A percentile compares a stretch with the other conserved stretches of the same genome.
Evolutionary conservation across 2,113 vertebrate species (phyloP).

Genomic region (Notothenia coriiceps): DNA sequence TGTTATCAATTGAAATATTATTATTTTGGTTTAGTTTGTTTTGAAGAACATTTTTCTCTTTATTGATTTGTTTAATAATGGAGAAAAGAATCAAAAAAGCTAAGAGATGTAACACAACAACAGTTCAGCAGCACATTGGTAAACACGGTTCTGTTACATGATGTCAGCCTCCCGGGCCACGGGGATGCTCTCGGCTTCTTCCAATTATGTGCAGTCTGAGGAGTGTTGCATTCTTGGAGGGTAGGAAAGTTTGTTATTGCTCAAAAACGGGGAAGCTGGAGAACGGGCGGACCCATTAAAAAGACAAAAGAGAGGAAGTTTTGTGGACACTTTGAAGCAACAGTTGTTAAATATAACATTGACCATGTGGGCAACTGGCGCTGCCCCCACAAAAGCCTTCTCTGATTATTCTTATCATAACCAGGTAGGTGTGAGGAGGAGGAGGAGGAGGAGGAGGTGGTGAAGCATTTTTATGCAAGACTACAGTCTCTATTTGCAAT

Average conservation of each 20-base stretch:
- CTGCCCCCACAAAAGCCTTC: slow-evolving; percentile 52
- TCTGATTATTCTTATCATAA: slow-evolving; percentile 78
- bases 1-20: too few species aligned
- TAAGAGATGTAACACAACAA: slow-evolving; percentile 14
- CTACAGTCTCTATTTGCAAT: slow-evolving; percentile 48
- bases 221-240: slow-evolving; percentile 59
- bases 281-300: slow-evolving; percentile 70
- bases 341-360: slow-evolving; percentile 79
- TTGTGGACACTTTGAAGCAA: slow-evolving; percentile 64
- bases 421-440: slow-evolving; percentile 64
- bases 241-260: slow-evolving; percentile 71
- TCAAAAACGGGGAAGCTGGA: slow-evolving; percentile 53
- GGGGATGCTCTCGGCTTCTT: slow-evolving; percentile 29
- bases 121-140: slow-evolving; percentile 11
- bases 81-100: background rate
- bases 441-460: slow-evolving; percentile 10
- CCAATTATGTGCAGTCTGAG: slow-evolving; percentile 58
- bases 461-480: slow-evolving; percentile 54
- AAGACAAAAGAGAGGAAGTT: slow-evolving; percentile 59
- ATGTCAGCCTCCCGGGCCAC: slow-evolving; percentile 5
- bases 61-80: slow-evolving; percentile 4
- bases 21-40: background rate
- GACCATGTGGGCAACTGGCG: slow-evolving; percentile 59
- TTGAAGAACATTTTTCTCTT: background rate
- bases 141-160: slow-evolving; percentile 22